Base-by-base conservation (phyloP, 2,113 vertebrate species). In the Lepus timidus region DNA sequence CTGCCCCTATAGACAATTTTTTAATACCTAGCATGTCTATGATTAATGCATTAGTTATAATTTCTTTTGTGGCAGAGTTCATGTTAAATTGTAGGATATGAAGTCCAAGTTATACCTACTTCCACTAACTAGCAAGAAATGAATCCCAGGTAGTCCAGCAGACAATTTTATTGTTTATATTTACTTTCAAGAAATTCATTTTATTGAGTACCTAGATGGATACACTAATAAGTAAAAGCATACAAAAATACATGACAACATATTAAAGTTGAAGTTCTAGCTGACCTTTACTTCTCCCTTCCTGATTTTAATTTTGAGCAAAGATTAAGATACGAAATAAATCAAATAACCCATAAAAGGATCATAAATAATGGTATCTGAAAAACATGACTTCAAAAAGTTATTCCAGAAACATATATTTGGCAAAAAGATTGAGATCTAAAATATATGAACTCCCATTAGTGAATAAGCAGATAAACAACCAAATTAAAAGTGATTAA, bases 361-460 rank as follows among this genome's bases (percentile, higher is more conserved):
- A 70, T 6, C 49, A 70, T 14, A 75, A 84, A 49, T 22, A 62
- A 52, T 25, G 14, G 22, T 75, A 49, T 71, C 20, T 68, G 20
- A 76, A 96, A 91, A 94, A 92, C 62, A 49, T 33, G 9, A 44
- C 84, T 92, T 36, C 85, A 65, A 82, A 73, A 8, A 0, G 4
- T 91, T 88, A 84, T n/a, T 74, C 44, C 20, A 61, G 9, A 0
- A 84, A 79, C 25, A 85, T 39, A 23, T 67, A 68, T 67, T 61
- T 94, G 33, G 23, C 58, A 84, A 65, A 93, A 58, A 8, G 29
- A 88, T 44, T 91, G 23, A 79, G 33, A 73, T 84, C 33, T 20
- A 93, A n/a, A 85, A 68, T 39, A 39, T 61, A 39, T 67, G 39
- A 55, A 79, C 23, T 51, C 75, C 70, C 88, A 25, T 88, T 68